Percentiles rank a stretch among this genome's conserved stretches.
phyloP scores from a whole-genome alignment of 2,113 vertebrate species.

The Oostethus manadensis region DNA sequence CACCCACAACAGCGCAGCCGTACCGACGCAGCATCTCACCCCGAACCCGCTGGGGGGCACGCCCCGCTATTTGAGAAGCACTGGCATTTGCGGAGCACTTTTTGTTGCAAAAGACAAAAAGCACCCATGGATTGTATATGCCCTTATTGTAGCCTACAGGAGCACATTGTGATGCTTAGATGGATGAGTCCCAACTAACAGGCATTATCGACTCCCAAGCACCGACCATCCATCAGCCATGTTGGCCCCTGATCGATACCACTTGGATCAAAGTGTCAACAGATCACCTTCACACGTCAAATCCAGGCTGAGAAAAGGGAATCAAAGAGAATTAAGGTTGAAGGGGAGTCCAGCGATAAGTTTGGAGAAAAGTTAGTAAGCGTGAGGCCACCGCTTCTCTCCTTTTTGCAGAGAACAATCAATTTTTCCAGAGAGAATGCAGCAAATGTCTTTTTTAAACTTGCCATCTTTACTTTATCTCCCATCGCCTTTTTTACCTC shows the following conservation, averaged over 20 bases:
- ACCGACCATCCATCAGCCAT: constrained; percentile 58
- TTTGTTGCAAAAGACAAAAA: too few relatives aligned
- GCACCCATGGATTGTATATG: too few relatives aligned
- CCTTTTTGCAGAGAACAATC: background rate
- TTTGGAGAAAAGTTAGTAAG: background rate
- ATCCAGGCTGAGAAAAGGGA: constrained; percentile 24
- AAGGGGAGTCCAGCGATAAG: background rate
- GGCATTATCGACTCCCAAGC: constrained; percentile 44
- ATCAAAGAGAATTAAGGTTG: background rate
- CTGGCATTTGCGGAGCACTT: too few relatives aligned
- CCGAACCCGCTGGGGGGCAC: too few relatives aligned
- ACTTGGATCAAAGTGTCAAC: constrained; percentile 64
- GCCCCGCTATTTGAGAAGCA: too few relatives aligned
- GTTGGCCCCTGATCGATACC: constrained; percentile 63
- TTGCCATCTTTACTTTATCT: constrained; percentile 25
- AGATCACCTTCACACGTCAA: constrained; percentile 55
- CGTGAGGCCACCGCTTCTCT: background rate
- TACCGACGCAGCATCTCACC: too few relatives aligned
- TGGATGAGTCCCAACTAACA: constrained; percentile 36
- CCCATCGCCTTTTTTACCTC: constrained; percentile 24
- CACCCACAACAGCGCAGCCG: too few relatives aligned
- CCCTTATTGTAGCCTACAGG: background rate
- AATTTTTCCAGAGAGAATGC: constrained; percentile 11
- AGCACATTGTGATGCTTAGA: constrained; percentile 25
- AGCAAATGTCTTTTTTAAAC: constrained; percentile 16